A percentile compares a stretch with the other conserved stretches of the same genome.
Conservation (phyloP, 2,113 vertebrate genomes). For the Alligator sinensis region DNA sequence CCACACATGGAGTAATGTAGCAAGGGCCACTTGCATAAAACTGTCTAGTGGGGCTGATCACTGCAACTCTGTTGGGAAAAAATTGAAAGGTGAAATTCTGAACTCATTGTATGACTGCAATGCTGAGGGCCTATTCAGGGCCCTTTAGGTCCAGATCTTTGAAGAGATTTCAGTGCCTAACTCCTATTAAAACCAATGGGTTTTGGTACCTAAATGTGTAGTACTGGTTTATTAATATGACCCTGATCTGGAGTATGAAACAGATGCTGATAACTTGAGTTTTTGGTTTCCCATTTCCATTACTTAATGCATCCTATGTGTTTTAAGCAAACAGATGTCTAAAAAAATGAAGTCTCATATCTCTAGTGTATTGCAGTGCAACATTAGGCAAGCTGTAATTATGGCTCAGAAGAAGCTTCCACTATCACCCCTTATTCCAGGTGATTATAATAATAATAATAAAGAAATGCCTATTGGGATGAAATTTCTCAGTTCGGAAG, state of each 20-base stretch:
- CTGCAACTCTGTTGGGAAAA: neutral
- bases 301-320: conserved; percentile 13
- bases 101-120: neutral
- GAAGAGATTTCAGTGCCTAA: too few relatives aligned
- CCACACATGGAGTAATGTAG: neutral
- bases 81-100: neutral
- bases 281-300: neutral
- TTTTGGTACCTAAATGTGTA: too few relatives aligned
- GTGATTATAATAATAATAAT: neutral
- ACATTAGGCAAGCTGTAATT: conserved; percentile 10
- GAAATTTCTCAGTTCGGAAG: neutral
- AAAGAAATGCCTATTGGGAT: too few relatives aligned
- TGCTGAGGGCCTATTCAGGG: too few relatives aligned
- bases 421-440: neutral
- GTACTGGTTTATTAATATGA: neutral
- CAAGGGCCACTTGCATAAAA: neutral
- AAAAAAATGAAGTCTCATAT: too few relatives aligned
- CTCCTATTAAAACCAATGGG: too few relatives aligned
- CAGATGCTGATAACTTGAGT: neutral
- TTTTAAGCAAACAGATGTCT: too few relatives aligned
- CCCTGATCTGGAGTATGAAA: neutral
- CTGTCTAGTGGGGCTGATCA: neutral
- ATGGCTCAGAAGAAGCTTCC: neutral
- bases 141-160: too few relatives aligned
- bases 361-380: neutral